Base-by-base conservation (phyloP, 2,797 vertebrate genomes). In the Rhyacichthys aspro region DNA sequence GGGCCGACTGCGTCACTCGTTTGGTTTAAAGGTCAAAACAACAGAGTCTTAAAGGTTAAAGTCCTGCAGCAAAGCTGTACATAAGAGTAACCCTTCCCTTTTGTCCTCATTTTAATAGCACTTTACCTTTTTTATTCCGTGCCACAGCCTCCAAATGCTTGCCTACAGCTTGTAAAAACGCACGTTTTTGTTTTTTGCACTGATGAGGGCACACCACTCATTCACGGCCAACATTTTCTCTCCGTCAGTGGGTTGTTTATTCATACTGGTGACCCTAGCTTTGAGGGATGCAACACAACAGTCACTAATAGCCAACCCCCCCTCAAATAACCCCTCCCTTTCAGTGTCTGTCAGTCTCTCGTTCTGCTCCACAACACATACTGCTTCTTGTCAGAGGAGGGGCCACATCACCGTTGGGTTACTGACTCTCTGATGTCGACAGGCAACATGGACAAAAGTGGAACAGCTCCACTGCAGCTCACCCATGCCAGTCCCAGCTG, bases 11-110 rank as follows among this genome's bases (percentile, higher is more conserved):
- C 78, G 47, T 89, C 88, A 88, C 55, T 0, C 32, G 81, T 79
- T 86, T 78, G 80, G 79, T 78, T 81, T 69, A 89, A 90, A 90
- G 87, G 88, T 89, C 89, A 89, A 79, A 86, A 80, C 75, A 81
- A 72, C 79, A 67, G 76, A 77, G 71, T 55, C 58, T 81, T 82
- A 88, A 90, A 90, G 85, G 88, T 90, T 80, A 88, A 76, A n/a
- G 59, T 84, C 86, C 89, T 65, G 78, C 73, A 84, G 86, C 83
- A 67, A 57, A 36, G 64, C 19, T 33, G 15, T 60, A 60, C 60
- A 70, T 39, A 55, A 63, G 55, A 46, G 52, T 0, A 7, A 69
- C 42, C 43, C 53, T 68, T 67, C 56, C 28, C 18, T 67, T 67
- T 67, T 63, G 52, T 74, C 44, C 15, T 66, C 49, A 43, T 79